Evolutionary conservation across 2,888 invertebrate species (phyloP).

Genomic region (Stenodema calcarata): DNA sequence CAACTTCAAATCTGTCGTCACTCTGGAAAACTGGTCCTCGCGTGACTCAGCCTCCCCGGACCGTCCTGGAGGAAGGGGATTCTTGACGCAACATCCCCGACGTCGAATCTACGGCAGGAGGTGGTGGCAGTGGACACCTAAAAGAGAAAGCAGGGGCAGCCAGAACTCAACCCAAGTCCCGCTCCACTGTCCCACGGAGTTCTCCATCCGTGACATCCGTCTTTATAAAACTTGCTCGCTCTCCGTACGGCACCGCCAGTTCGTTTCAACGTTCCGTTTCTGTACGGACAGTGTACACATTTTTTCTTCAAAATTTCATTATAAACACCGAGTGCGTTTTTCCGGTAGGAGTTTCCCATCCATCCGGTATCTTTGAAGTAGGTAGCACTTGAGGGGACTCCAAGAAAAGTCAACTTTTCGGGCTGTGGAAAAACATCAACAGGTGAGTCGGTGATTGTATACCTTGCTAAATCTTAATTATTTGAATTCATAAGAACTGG

Average conservation of each 20-base stretch:
- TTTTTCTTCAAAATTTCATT: too few relatives aligned
- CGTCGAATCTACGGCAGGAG: neutral
- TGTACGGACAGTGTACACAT: neutral
- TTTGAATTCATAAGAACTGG: too few relatives aligned
- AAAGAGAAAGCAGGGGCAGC: neutral
- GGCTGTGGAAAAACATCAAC: too few relatives aligned
- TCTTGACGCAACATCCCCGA: neutral
- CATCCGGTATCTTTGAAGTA: too few relatives aligned
- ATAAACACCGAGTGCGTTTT: too few relatives aligned
- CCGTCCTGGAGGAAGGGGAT: neutral
- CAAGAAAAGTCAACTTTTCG: too few relatives aligned
- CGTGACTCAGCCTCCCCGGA: neutral
- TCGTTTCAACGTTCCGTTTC: neutral
- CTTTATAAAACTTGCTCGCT: neutral
- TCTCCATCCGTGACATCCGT: constrained; percentile 23
- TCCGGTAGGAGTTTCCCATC: too few relatives aligned
- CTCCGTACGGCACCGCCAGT: neutral
- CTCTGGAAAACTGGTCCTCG: neutral
- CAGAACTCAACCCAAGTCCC: neutral
- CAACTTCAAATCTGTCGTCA: neutral
- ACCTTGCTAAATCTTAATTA: too few relatives aligned
- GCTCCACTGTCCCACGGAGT: neutral
- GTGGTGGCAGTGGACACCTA: neutral
- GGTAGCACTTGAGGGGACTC: too few relatives aligned
- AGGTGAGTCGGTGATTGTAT: too few relatives aligned